Percentiles rank a stretch among this genome's conserved stretches.
phyloP scores from a whole-genome alignment of 2,888 invertebrate species.

The Drosophila basisetae region DNA sequence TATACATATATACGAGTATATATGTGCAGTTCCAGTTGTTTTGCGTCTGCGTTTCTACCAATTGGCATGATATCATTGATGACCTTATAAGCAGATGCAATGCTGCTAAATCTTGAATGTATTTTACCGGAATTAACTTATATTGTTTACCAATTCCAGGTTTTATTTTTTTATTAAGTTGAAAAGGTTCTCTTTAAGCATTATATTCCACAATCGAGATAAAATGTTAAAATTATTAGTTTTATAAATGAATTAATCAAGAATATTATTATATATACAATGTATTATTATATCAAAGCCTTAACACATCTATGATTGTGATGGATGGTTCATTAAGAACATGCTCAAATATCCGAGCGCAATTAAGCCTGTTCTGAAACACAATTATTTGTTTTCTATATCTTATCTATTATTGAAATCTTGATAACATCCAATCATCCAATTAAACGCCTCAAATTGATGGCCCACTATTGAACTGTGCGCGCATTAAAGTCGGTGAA shows the following conservation, averaged over 20 bases:
- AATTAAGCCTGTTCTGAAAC: background rate
- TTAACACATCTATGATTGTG: background rate
- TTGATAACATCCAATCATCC: background rate
- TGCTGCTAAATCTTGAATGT: background rate
- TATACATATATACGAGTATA: background rate
- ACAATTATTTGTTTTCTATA: background rate
- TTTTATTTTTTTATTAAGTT: background rate
- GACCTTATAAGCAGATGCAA: constrained; percentile 13
- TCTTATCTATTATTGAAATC: background rate
- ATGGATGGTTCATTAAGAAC: background rate
- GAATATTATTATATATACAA: background rate
- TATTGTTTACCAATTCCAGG: background rate
- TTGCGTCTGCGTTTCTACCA: background rate
- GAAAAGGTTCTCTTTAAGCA: background rate
- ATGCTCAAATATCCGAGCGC: background rate
- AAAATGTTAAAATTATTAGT: background rate
- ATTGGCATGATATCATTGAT: constrained; percentile 33
- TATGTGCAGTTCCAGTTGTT: constrained; percentile 6
- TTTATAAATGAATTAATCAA: background rate
- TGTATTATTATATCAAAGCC: background rate
- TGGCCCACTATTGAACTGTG: constrained; percentile 12
- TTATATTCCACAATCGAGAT: background rate
- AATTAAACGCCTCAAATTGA: constrained; percentile 8
- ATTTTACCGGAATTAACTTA: background rate
- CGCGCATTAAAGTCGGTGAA: constrained; percentile 37